phyloP scores from a whole-genome alignment of 2,888 invertebrate species.

The Ditylenchus weischeri region DNA sequence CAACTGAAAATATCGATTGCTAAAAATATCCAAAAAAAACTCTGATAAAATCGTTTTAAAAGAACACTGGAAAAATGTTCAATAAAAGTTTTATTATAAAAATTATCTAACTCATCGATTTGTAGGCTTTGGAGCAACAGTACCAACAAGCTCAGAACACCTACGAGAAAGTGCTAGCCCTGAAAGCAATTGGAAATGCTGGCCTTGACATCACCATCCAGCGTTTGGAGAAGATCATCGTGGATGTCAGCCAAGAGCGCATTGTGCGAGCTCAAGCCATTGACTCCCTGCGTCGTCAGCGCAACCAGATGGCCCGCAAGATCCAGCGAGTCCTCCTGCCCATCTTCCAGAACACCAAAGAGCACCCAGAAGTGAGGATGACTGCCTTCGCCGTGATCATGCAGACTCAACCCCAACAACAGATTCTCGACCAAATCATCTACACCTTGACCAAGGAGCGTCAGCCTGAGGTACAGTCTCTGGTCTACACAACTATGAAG shows the following conservation, averaged over 20 bases:
- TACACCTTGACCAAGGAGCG: too few relatives aligned
- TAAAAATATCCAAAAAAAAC: too few relatives aligned
- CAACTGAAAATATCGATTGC: too few relatives aligned
- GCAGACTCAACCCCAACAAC: slow-evolving; percentile 9
- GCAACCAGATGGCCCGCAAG: slow-evolving; percentile 24
- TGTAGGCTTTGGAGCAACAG: background rate
- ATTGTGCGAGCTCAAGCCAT: slow-evolving; percentile 42
- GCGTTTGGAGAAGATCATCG: slow-evolving; percentile 53
- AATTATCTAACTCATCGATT: too few relatives aligned
- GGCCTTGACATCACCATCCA: slow-evolving; percentile 42
- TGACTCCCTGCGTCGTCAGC: slow-evolving; percentile 39
- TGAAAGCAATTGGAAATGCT: too few relatives aligned
- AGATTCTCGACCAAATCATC: too few relatives aligned
- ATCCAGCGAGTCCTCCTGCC: too few relatives aligned
- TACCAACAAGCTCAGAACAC: background rate
- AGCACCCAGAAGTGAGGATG: background rate
- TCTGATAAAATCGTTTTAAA: too few relatives aligned
- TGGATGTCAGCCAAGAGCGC: slow-evolving; percentile 32
- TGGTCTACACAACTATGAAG: slow-evolving; percentile 28
- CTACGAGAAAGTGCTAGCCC: slow-evolving; percentile 4
- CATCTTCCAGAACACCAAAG: too few relatives aligned
- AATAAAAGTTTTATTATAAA: too few relatives aligned
- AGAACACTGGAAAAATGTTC: too few relatives aligned
- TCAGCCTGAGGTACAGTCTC: slow-evolving; percentile 14
- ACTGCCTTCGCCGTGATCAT: slow-evolving; percentile 39